These are phyloP conservation scores for Thamnophis elegans DNA, from an alignment of 2,797 vertebrate species.

Conservation along the genomic window DNA sequence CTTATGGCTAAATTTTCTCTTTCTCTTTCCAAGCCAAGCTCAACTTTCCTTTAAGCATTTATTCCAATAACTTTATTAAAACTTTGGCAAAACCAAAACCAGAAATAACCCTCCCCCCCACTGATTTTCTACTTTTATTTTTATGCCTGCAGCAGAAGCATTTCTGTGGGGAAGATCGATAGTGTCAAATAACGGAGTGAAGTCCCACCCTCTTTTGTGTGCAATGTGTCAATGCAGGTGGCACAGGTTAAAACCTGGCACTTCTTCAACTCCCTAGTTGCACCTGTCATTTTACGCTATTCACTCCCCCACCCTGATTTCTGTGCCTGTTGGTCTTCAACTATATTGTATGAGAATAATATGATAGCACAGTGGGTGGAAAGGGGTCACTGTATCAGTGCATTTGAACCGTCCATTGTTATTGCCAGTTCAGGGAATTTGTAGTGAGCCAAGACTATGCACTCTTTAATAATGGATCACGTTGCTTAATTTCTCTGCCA, in stretches of 20 bases:
- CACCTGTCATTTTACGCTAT: neutral
- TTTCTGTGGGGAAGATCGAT: neutral
- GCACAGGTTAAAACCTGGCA: neutral
- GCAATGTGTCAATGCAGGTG: neutral
- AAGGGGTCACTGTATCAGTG: neutral
- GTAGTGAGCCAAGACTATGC: neutral
- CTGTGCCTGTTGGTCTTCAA: neutral
- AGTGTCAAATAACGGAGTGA: neutral
- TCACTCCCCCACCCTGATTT: neutral
- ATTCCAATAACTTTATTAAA: neutral
- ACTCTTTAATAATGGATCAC: neutral
- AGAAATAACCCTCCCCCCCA: neutral
- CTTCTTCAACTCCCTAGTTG: neutral
- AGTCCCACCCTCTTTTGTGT: neutral
- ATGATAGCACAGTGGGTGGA: neutral
- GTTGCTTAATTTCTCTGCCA: neutral
- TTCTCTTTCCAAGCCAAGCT: neutral
- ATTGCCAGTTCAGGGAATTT: neutral
- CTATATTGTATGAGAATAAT: neutral
- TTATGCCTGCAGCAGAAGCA: neutral
- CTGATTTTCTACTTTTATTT: neutral
- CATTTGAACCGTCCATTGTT: neutral
- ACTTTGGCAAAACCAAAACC: neutral
- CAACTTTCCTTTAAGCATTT: neutral
- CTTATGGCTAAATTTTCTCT: neutral